These are phyloP conservation scores for Puffinus mauretanicus DNA, from an alignment of 2,113 vertebrate genomes.

Conservation along the genomic window DNA sequence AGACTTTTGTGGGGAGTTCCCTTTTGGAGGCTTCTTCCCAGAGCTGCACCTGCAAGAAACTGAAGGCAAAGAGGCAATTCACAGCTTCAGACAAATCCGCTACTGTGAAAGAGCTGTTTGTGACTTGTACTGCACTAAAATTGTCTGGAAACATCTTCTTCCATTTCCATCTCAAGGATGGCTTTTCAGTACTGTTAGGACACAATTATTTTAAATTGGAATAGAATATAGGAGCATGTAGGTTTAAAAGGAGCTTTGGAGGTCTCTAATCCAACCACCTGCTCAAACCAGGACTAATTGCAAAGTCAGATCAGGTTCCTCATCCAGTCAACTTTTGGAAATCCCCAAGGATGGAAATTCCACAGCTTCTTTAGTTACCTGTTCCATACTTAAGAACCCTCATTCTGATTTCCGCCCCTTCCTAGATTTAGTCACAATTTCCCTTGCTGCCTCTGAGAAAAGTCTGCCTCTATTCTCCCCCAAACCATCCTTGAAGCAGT, in stretches of 20 bases:
- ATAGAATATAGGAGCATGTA: background rate
- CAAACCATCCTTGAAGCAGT: background rate
- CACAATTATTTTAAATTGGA: background rate
- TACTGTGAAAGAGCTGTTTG: background rate
- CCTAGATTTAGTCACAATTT: background rate
- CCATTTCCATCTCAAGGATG: background rate
- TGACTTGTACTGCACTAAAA: background rate
- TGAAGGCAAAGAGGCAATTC: constrained; percentile 1
- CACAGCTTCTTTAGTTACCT: background rate
- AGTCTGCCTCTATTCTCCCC: background rate
- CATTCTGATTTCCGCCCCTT: fast-evolving
- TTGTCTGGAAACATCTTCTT: background rate
- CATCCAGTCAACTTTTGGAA: background rate
- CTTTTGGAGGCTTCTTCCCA: background rate
- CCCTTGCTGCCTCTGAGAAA: background rate
- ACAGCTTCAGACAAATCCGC: background rate
- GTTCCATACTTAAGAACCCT: fast-evolving
- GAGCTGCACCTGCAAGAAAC: background rate
- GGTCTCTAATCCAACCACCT: background rate
- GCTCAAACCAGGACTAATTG: background rate
- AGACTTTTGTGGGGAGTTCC: background rate
- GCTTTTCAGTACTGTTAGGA: background rate
- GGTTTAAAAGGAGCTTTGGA: background rate
- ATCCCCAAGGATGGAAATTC: background rate
- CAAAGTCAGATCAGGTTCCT: background rate